A percentile compares a stretch with the other conserved stretches of the same genome.
phyloP scores from a whole-genome alignment of 2,888 invertebrate genomes.

The Drosophila quinaria region DNA sequence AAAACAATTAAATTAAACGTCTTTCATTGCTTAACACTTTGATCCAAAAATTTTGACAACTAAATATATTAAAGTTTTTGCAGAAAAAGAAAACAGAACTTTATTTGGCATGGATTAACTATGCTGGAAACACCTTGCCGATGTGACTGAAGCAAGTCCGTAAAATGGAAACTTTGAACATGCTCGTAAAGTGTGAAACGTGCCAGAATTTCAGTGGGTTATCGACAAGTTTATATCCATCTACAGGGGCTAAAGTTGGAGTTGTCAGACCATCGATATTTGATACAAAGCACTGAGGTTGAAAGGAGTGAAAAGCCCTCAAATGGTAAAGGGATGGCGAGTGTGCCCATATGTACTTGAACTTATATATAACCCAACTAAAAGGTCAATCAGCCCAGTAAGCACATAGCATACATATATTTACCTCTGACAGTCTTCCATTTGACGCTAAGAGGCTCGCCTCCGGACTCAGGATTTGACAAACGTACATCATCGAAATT shows the following conservation, averaged over 20 bases:
- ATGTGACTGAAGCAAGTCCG: constrained; percentile 23
- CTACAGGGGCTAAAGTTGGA: neutral
- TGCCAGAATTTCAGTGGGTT: constrained; percentile 42
- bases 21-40: neutral
- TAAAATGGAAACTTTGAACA: constrained; percentile 26
- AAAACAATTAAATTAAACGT: neutral
- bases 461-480: constrained; percentile 29
- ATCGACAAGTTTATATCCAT: constrained; percentile 28
- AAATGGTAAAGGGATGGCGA: constrained; percentile 27
- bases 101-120: constrained; percentile 36
- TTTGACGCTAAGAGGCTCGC: neutral
- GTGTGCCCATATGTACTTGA: constrained; percentile 42
- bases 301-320: constrained; percentile 21
- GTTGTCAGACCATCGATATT: constrained; percentile 45
- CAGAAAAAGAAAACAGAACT: constrained; percentile 2
- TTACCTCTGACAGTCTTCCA: neutral
- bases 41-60: neutral
- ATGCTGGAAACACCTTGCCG: constrained; percentile 34
- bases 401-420: constrained; percentile 28
- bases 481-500: constrained; percentile 52
- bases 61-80: constrained; percentile 3
- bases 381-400: constrained; percentile 16
- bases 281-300: constrained; percentile 22
- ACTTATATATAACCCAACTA: constrained; percentile 25
- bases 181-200: constrained; percentile 38